Evolutionary conservation across 2,888 invertebrate species (phyloP).

Genomic region (Buathra laborator): DNA sequence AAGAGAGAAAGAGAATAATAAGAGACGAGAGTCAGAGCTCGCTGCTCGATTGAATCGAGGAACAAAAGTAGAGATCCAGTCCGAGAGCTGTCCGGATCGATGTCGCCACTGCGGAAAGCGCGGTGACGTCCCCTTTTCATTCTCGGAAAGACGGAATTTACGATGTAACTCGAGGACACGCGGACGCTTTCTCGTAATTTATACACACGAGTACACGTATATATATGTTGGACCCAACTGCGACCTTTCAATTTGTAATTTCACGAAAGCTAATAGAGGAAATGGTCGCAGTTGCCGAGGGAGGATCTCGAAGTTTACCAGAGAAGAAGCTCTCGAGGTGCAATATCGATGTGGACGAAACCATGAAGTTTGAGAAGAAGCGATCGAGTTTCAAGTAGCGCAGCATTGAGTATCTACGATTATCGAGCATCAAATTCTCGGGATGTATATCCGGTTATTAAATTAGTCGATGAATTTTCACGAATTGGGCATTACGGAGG

Average conservation of each 20-base stretch:
- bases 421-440: constrained; percentile 27
- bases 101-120: background rate
- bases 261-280: background rate
- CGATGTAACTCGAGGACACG: constrained; percentile 17
- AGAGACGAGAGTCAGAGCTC: background rate
- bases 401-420: constrained; percentile 34
- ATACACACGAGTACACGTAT: background rate
- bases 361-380: constrained; percentile 29
- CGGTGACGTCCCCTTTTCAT: constrained; percentile 6
- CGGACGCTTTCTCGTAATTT: background rate
- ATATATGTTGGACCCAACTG: background rate
- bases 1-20: background rate
- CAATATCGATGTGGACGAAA: constrained; percentile 51
- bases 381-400: constrained; percentile 37
- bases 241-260: background rate
- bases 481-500: constrained; percentile 7
- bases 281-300: background rate
- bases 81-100: background rate
- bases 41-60: constrained; percentile 28
- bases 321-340: constrained; percentile 24
- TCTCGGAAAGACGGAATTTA: constrained; percentile 16
- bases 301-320: background rate
- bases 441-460: constrained; percentile 8
- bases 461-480: constrained; percentile 48
- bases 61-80: constrained; percentile 11